Conservation (phyloP, 2,113 vertebrate species). For the Herpetotheres cachinnans region DNA sequence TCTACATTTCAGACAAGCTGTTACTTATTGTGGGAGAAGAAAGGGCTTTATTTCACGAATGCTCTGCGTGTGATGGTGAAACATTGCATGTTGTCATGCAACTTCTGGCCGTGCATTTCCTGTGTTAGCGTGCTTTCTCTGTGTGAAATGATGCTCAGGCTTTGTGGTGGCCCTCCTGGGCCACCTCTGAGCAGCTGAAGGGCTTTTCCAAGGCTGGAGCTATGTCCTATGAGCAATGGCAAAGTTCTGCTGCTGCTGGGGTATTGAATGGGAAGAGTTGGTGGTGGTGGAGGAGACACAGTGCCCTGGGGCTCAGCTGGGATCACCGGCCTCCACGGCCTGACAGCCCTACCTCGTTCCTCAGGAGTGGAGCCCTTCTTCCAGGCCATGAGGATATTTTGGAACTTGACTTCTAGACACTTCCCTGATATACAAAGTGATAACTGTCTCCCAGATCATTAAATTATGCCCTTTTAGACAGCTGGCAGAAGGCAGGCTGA, state of each 20-base stretch:
- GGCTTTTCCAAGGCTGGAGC: not conserved
- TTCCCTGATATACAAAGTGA: not conserved
- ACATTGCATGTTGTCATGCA: rapidly evolving
- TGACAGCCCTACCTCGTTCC: not conserved
- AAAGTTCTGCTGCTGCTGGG: not conserved
- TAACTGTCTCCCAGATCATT: not conserved
- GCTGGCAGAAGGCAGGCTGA: not conserved
- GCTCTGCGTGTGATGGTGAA: not conserved
- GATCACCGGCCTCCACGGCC: not conserved
- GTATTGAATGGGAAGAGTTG: too few species aligned
- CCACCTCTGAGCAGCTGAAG: not conserved
- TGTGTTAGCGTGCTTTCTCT: not conserved
- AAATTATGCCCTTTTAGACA: not conserved
- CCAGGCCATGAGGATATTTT: not conserved
- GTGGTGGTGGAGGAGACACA: too few species aligned
- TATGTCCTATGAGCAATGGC: not conserved
- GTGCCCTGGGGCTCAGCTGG: not conserved
- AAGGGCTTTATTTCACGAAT: not conserved
- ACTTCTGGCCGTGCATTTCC: not conserved
- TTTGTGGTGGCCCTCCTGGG: not conserved
- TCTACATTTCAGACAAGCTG: not conserved
- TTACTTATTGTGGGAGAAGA: not conserved
- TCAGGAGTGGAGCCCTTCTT: rapidly evolving
- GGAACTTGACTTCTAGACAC: not conserved
- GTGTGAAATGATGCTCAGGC: not conserved